A percentile compares a stretch with the other conserved stretches of the same genome.
These are phyloP conservation scores for Dendronephthya gigantea DNA, from an alignment of 64 coral and sea anemone genomes.

Conservation along the genomic window DNA sequence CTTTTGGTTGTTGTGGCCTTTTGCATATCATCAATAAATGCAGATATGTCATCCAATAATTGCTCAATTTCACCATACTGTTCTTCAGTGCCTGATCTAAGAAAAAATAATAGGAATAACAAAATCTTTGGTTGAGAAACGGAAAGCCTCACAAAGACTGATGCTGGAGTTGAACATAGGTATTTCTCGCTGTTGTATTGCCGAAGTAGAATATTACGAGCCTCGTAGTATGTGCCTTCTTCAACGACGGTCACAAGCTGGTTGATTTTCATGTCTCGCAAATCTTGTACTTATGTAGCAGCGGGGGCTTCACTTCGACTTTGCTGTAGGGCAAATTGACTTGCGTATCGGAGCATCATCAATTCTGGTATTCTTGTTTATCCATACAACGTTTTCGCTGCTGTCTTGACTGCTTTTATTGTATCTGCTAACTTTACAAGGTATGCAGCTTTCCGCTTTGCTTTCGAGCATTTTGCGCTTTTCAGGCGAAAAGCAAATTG, in stretches of 20 bases:
- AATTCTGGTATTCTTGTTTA: background rate
- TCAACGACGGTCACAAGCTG: background rate
- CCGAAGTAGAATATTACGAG: background rate
- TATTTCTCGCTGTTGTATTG: constrained; percentile 8
- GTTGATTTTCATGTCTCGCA: background rate
- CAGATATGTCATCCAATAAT: constrained; percentile 23
- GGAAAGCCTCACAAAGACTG: background rate
- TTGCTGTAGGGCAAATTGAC: background rate
- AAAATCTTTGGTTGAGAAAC: background rate
- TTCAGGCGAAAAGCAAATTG: constrained; percentile 4
- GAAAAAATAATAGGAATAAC: too few species aligned
- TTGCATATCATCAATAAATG: constrained; percentile 33
- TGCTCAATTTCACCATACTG: constrained; percentile 33
- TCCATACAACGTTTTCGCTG: background rate
- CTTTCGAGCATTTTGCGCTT: background rate
- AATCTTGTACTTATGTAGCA: background rate
- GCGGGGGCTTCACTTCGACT: background rate
- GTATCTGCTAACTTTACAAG: background rate
- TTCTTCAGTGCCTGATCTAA: constrained; percentile 44
- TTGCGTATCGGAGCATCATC: background rate
- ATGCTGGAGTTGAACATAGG: background rate
- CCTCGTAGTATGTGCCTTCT: background rate
- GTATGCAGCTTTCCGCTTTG: background rate
- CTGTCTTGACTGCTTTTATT: background rate
- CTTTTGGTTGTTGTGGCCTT: background rate